Evolutionary conservation across 2,113 vertebrate genomes (phyloP).

Genomic region (Ifrita kowaldi): DNA sequence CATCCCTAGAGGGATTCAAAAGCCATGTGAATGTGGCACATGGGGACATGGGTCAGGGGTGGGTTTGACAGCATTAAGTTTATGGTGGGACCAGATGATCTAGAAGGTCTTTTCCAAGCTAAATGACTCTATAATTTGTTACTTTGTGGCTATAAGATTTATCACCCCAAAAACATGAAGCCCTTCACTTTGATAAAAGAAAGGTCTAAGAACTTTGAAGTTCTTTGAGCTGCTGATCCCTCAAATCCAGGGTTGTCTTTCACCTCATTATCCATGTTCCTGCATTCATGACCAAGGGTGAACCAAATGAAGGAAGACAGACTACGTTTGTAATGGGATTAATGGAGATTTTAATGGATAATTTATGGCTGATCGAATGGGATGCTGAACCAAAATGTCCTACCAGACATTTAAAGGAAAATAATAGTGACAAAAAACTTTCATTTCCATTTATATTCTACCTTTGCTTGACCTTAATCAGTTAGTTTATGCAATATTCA

Average conservation of each 20-base stretch:
- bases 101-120: not conserved
- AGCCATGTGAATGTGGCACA: fast-evolving
- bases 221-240: not conserved
- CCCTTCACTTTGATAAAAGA: not conserved
- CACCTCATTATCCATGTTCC: not conserved
- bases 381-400: not conserved
- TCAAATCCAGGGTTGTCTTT: not conserved
- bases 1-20: not conserved
- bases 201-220: not conserved
- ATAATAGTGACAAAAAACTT: slow-evolving; percentile 37
- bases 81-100: not conserved
- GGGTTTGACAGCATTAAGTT: not conserved
- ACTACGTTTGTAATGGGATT: slow-evolving; percentile 7
- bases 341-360: slow-evolving; percentile 8
- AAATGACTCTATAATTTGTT: not conserved
- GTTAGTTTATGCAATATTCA: slow-evolving; percentile 51
- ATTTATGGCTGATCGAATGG: not conserved
- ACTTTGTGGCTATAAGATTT: not conserved
- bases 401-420: slow-evolving; percentile 18
- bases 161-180: not conserved
- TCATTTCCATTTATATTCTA: slow-evolving; percentile 53
- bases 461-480: slow-evolving; percentile 47
- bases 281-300: not conserved
- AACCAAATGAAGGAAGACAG: not conserved
- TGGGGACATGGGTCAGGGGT: too few species aligned